Conservation (phyloP, 2,888 invertebrate genomes). For the Ceriagrion tenellum region DNA sequence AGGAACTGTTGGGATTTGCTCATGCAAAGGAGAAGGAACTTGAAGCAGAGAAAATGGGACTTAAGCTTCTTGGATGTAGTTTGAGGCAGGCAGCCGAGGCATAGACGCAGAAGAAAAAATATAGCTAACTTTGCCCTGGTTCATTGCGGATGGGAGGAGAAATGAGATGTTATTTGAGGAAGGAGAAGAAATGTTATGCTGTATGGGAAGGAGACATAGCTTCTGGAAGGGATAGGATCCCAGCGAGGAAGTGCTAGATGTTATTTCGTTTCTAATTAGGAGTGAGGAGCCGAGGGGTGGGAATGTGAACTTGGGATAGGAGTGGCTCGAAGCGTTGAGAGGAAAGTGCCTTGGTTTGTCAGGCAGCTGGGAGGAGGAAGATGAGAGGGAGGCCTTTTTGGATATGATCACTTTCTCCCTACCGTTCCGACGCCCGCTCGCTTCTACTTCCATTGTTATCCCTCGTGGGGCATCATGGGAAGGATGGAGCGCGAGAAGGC, state of each 20-base stretch:
- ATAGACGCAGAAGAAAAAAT: too few species aligned
- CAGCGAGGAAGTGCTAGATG: neutral
- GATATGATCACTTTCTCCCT: conserved; percentile 5
- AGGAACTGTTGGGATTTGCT: too few species aligned
- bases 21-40: too few species aligned
- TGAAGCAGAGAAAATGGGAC: too few species aligned
- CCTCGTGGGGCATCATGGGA: conserved; percentile 26
- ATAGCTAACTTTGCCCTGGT: too few species aligned
- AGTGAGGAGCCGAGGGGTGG: neutral
- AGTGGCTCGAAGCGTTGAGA: neutral
- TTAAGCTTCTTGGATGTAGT: too few species aligned
- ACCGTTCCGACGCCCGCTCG: neutral
- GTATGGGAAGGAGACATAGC: neutral
- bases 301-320: neutral
- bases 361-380: neutral
- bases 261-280: conserved; percentile 31
- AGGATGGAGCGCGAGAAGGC: neutral
- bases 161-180: neutral
- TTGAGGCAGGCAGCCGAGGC: too few species aligned
- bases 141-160: neutral
- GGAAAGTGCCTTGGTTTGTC: neutral
- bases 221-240: neutral
- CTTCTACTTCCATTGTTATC: neutral
- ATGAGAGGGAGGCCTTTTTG: neutral
- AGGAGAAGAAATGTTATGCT: neutral